A percentile compares a stretch with the other conserved stretches of the same genome.
These are phyloP conservation scores for Encarsia formosa DNA, from an alignment of 2,888 invertebrate genomes.

Conservation along the genomic window DNA sequence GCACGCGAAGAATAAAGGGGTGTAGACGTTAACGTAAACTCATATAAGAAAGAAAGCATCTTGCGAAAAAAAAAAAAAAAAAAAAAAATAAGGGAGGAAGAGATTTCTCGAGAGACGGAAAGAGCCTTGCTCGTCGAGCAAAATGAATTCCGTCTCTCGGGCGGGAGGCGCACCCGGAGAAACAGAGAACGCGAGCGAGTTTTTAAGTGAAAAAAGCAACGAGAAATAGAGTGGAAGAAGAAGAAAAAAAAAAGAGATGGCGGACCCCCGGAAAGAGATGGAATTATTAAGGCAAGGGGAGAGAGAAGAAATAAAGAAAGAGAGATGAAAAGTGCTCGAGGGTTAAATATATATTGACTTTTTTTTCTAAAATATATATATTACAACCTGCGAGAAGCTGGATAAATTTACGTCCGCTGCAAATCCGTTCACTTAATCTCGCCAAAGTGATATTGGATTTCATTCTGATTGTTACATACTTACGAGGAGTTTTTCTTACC, in stretches of 20 bases:
- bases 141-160: constrained; percentile 32
- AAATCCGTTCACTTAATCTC: too few species aligned
- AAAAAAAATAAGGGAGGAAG: constrained; percentile 9
- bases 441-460: too few species aligned
- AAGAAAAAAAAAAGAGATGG: too few species aligned
- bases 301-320: constrained; percentile 32
- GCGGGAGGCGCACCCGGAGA: constrained; percentile 20
- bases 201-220: constrained; percentile 20
- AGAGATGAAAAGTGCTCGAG: too few species aligned
- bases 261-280: too few species aligned
- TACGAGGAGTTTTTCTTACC: too few species aligned
- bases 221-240: constrained; percentile 18
- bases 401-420: too few species aligned
- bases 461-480: too few species aligned
- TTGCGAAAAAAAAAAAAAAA: constrained; percentile 5
- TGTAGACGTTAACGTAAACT: background rate
- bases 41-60: background rate
- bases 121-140: constrained; percentile 32
- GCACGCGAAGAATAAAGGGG: background rate
- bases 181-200: background rate
- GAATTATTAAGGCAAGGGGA: too few species aligned
- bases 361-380: background rate
- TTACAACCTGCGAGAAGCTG: background rate
- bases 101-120: constrained; percentile 37
- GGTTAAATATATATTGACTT: too few species aligned